Conservation (phyloP, 2,113 vertebrate species). For the Gallinago media region DNA sequence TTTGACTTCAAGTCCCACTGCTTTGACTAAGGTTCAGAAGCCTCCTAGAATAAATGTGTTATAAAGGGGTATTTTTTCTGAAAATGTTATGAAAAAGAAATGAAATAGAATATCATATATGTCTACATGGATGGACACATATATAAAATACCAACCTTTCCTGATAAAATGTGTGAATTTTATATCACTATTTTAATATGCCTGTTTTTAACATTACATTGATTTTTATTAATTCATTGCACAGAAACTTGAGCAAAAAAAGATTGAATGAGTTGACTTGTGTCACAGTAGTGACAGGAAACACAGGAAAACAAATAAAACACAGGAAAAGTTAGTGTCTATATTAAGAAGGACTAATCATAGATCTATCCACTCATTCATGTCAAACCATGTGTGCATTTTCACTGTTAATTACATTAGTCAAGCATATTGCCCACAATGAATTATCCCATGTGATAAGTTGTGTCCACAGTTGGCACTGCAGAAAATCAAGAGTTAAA, state of each 20-base stretch:
- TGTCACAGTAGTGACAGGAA: no score
- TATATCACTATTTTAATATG: accelerated
- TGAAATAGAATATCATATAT: neutral
- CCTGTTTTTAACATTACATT: neutral
- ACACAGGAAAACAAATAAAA: neutral
- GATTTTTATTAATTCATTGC: neutral
- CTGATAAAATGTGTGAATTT: neutral
- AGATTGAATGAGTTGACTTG: neutral
- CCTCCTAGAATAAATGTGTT: no score
- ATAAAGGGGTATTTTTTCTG: accelerated
- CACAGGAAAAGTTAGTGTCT: neutral
- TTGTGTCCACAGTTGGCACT: neutral
- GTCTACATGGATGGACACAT: neutral
- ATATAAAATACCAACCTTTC: neutral
- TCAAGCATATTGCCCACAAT: neutral
- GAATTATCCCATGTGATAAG: neutral
- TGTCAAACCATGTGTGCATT: neutral
- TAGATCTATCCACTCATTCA: neutral
- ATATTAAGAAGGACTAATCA: neutral
- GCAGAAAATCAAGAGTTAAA: neutral
- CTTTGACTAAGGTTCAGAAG: no score
- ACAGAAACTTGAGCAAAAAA: neutral
- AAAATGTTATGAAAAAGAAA: neutral
- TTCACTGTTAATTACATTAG: neutral
- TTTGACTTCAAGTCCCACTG: no score